Conservation (phyloP, 2,797 vertebrate genomes). For the Microchirus variegatus region DNA sequence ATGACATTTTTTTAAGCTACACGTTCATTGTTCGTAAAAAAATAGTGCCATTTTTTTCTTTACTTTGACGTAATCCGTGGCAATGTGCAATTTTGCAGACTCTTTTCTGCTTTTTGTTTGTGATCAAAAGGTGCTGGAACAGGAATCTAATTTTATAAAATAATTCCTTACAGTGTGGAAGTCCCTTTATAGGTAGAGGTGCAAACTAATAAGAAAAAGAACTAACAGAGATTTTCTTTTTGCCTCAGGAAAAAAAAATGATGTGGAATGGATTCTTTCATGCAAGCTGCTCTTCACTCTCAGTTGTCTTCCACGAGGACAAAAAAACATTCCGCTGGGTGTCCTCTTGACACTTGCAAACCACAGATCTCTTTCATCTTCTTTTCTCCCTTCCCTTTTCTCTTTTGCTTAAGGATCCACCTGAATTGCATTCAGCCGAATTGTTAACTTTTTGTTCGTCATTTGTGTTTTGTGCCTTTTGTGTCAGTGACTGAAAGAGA, state of each 20-base stretch:
- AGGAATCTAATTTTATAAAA: conserved; percentile 88
- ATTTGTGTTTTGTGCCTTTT: conserved; percentile 81
- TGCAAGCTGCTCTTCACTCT: conserved; percentile 80
- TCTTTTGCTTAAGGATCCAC: conserved; percentile 78
- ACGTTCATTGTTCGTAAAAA: conserved; percentile 95
- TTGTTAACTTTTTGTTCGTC: conserved; percentile 79
- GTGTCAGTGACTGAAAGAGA: conserved; percentile 80
- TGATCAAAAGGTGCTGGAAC: conserved; percentile 90
- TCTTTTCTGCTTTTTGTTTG: conserved; percentile 86
- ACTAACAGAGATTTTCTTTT: conserved; percentile 80
- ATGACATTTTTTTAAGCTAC: conserved; percentile 94
- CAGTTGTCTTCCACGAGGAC: conserved; percentile 76
- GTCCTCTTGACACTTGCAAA: conserved; percentile 79
- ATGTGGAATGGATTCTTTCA: conserved; percentile 81
- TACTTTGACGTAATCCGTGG: conserved; percentile 96
- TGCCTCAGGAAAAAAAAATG: conserved; percentile 76
- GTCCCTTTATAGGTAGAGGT: conserved; percentile 88
- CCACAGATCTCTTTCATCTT: conserved; percentile 78
- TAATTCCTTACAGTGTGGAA: conserved; percentile 90
- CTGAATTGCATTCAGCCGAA: conserved; percentile 82
- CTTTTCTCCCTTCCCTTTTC: conserved; percentile 69
- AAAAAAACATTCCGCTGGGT: conserved; percentile 75
- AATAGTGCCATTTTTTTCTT: conserved; percentile 97
- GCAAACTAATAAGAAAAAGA: conserved; percentile 85
- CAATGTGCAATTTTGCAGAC: conserved; percentile 95